These are phyloP conservation scores for Eulemur rubriventer DNA, from an alignment of 2,797 vertebrate genomes.

Conservation along the genomic window DNA sequence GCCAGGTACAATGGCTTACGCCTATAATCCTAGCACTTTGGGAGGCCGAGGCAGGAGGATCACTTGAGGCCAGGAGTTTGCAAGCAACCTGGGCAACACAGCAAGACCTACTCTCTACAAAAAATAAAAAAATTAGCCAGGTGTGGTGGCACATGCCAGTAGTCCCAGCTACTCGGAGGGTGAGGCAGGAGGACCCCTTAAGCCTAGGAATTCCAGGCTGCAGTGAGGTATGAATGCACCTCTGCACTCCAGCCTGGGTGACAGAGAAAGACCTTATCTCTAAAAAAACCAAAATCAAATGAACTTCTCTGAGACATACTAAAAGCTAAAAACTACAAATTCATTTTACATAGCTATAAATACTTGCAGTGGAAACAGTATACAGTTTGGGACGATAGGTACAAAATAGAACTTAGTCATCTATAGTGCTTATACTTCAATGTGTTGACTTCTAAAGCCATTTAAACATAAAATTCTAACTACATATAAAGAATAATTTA, in stretches of 20 bases:
- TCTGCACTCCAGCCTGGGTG: neutral
- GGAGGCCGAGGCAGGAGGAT: neutral
- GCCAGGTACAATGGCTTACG: neutral
- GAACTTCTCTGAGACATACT: neutral
- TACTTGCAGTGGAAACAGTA: neutral
- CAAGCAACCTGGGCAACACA: neutral
- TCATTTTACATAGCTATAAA: conserved; percentile 30
- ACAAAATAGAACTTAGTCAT: neutral
- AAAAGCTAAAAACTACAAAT: neutral
- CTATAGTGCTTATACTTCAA: neutral
- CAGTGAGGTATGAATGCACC: neutral
- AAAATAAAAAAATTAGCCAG: neutral
- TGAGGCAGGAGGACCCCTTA: neutral
- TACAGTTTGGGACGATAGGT: neutral
- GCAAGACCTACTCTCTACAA: neutral
- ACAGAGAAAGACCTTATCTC: neutral
- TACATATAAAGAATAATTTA: neutral
- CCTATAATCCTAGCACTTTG: neutral
- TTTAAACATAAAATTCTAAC: conserved; percentile 18
- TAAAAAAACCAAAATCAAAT: neutral
- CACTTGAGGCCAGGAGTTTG: neutral
- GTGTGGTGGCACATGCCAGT: neutral
- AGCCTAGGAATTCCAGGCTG: neutral
- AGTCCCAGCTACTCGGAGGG: neutral
- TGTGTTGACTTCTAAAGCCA: neutral